Percentiles rank a stretch among this genome's conserved stretches.
phyloP scores from a whole-genome alignment of 2,113 vertebrate genomes.

The Percopsis transmontana region DNA sequence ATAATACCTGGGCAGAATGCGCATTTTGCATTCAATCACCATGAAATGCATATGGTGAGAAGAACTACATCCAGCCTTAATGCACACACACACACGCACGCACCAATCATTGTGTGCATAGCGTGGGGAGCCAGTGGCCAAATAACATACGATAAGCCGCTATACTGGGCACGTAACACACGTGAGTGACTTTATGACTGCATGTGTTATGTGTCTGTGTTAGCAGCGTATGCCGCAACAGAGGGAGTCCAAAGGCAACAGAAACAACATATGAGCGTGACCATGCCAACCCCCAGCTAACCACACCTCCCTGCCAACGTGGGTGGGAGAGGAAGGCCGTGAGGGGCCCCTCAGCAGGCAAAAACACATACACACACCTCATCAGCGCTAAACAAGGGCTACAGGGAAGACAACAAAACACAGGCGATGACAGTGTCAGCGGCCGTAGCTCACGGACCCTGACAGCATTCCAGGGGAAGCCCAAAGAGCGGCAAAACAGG shows the following conservation, averaged over 20 bases:
- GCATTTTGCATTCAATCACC: too few species aligned
- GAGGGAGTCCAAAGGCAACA: constrained; percentile 49
- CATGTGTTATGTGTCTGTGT: constrained; percentile 36
- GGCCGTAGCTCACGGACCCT: constrained; percentile 44
- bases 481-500: constrained; percentile 54
- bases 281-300: constrained; percentile 29
- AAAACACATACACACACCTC: constrained; percentile 23
- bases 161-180: too few species aligned
- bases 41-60: background rate
- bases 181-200: constrained; percentile 21
- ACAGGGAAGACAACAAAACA: constrained; percentile 49
- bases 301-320: constrained; percentile 13
- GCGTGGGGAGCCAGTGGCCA: too few species aligned
- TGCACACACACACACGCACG: too few species aligned
- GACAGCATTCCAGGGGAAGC: constrained; percentile 62
- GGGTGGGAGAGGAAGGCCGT: constrained; percentile 46
- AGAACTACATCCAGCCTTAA: too few species aligned
- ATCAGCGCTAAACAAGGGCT: constrained; percentile 40
- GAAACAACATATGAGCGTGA: constrained; percentile 55
- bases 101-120: too few species aligned
- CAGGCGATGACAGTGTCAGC: constrained; percentile 37
- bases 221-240: constrained; percentile 49
- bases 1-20: too few species aligned
- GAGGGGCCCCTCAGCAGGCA: background rate
- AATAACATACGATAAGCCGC: too few species aligned